Conservation (phyloP, 2,113 vertebrate genomes). For the Meles meles region DNA sequence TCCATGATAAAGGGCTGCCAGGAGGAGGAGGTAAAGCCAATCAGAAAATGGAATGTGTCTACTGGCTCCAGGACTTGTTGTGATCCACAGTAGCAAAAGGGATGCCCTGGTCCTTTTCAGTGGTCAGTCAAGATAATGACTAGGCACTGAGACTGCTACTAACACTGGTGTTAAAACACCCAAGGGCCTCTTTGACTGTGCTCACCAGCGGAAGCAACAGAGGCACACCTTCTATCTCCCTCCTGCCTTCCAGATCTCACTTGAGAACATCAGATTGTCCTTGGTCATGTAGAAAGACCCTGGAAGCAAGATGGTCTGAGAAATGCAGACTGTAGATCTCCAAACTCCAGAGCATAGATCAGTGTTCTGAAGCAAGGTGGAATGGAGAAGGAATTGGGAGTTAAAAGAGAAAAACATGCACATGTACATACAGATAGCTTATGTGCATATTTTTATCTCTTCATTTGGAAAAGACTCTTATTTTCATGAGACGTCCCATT, state of each 20-base stretch:
- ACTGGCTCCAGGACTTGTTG: background rate
- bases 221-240: background rate
- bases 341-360: background rate
- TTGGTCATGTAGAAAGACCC: background rate
- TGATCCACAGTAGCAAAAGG: background rate
- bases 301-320: background rate
- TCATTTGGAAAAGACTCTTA: background rate
- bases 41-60: background rate
- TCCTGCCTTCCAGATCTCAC: background rate
- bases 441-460: background rate
- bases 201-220: background rate
- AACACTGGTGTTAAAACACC: background rate
- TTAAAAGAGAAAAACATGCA: background rate
- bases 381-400: background rate
- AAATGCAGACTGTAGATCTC: background rate
- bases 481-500: background rate
- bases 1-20: fast-evolving
- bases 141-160: background rate
- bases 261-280: background rate
- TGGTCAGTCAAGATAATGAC: background rate
- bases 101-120: background rate
- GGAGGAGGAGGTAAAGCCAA: background rate
- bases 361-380: background rate
- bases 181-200: background rate
- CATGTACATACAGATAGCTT: background rate